Percentiles rank a stretch among this genome's conserved stretches.
phyloP scores from a whole-genome alignment of 2,797 vertebrate species.

The Eidolon dupreanum region DNA sequence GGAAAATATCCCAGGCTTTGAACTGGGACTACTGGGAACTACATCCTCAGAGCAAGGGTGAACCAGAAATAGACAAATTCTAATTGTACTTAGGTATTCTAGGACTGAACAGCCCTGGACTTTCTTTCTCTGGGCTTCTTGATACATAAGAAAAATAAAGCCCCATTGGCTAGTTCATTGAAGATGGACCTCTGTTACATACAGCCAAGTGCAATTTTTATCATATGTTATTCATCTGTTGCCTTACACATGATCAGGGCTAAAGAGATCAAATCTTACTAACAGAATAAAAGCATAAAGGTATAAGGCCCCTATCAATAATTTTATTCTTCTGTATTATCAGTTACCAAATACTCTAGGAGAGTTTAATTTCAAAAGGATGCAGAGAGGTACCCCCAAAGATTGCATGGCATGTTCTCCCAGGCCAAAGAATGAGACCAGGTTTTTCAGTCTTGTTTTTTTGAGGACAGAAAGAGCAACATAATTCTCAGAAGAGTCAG shows the following conservation, averaged over 20 bases:
- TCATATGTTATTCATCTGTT: background rate
- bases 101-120: background rate
- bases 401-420: background rate
- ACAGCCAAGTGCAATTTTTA: background rate
- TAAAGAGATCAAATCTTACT: background rate
- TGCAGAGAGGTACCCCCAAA: background rate
- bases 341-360: background rate
- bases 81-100: background rate
- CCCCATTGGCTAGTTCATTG: background rate
- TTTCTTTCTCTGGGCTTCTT: background rate
- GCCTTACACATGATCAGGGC: background rate
- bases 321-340: background rate
- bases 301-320: background rate
- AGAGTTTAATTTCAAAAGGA: conserved; percentile 8
- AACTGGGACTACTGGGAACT: background rate
- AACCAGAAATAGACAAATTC: background rate
- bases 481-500: background rate
- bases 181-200: background rate
- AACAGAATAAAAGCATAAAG: background rate
- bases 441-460: background rate
- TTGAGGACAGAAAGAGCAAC: background rate
- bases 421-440: background rate
- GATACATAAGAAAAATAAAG: background rate
- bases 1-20: background rate
- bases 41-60: background rate